These are phyloP conservation scores for Triplophysa dalaica DNA, from an alignment of 2,113 vertebrate species.

Conservation along the genomic window DNA sequence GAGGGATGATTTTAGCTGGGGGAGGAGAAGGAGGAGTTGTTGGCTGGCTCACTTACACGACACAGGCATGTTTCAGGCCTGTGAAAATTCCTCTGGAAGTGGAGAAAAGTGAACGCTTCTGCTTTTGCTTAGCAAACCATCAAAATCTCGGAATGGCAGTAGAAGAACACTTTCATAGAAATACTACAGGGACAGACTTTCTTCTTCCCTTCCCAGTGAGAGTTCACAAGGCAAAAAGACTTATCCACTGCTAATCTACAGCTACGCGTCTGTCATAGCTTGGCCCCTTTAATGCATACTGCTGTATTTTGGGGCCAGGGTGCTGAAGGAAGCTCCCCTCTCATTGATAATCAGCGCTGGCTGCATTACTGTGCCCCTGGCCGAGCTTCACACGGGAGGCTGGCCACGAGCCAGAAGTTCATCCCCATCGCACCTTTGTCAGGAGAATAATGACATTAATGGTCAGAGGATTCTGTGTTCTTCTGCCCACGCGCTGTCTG, in stretches of 20 bases:
- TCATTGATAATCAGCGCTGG: constrained; percentile 43
- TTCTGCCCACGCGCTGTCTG: constrained; percentile 13
- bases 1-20: constrained; percentile 47
- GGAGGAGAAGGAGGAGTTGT: constrained; percentile 23
- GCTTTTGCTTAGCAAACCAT: constrained; percentile 24
- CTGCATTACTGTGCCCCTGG: constrained; percentile 36
- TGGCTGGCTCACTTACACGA: constrained; percentile 37
- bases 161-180: constrained; percentile 14
- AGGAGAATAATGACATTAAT: constrained; percentile 48
- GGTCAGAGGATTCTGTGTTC: constrained; percentile 41
- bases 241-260: constrained; percentile 7
- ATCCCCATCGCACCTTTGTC: constrained; percentile 39
- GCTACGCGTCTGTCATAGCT: neutral
- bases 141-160: neutral
- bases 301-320: constrained; percentile 26
- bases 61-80: constrained; percentile 47
- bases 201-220: neutral
- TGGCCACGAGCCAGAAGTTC: constrained; percentile 31
- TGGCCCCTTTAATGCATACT: constrained; percentile 35
- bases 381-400: constrained; percentile 43
- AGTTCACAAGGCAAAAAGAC: neutral
- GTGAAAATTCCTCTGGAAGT: constrained; percentile 37
- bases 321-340: constrained; percentile 43
- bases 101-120: constrained; percentile 27
- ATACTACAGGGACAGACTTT: neutral